Base-by-base conservation (phyloP, 2,888 invertebrate genomes). In the Merodon equestris region DNA sequence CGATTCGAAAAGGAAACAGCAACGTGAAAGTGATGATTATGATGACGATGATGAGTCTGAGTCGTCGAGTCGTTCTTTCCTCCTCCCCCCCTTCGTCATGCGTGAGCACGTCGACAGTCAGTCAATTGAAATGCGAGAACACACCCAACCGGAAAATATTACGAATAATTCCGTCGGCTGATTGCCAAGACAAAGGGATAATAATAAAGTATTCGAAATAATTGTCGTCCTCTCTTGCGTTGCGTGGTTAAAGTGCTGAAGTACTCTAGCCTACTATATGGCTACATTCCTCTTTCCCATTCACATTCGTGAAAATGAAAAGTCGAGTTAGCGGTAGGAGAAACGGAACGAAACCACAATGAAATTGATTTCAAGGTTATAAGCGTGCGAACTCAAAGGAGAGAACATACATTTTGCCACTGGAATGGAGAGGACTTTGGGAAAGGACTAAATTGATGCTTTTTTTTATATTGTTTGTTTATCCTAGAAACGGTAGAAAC, bases 331-430 rank as follows among this genome's bases (percentile, higher is more conserved):
- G 50, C 3, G 47, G 61, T 50, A 63, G 27, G 3, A 17, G 14
- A 48, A 34, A 54, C 36, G 14, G 13, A 48, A 15, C 44, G 27
- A 5, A 13, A 36, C 15, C 42, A 18, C 44, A 47, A 36, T 18
- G 48, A 45, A 51, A 72, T 57, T 64, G 45, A 57, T 63, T 72
- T 72, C 71, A 72, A 72, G 71, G 71, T 57, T 64, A 64, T 63
- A 27, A 27, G 27, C 27, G 27, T 27, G 27, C 27, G 7, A 27
- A 2, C 3, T 27, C 27, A 27, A 7, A 27, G 3, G 27, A 27
- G 27, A 27, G 27, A 27, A 27, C 27, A 27, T 27, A 27, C 2
- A 27, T 27, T 27, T 27, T 7, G 27, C 7, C 27, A 7, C 7
- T 27, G 27, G 27, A 27, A 27, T 7, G 27, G 7, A 2, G 27